Base-by-base conservation (phyloP, 2,797 vertebrate genomes). In the Premnoplex brunnescens region DNA sequence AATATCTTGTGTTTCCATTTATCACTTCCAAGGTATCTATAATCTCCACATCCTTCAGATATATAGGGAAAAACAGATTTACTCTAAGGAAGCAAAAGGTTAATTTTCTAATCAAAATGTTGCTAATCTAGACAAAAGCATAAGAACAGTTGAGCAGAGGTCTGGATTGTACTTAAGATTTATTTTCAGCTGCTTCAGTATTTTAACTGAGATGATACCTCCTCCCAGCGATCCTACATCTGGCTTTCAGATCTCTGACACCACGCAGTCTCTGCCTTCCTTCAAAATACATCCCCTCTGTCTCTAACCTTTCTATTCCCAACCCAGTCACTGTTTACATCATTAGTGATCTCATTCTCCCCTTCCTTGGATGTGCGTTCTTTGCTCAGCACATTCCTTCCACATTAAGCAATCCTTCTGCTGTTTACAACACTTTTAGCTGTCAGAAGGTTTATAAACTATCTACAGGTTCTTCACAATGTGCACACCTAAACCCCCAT, bases 341-440 rank as follows among this genome's bases (percentile, higher is more conserved):
- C 37, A 10, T 41, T 85, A 23, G 49, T 74, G 79, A 86, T 88
- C 69, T 90, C 46, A 56, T 37, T 77, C 73, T 80, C 77, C 79
- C 49, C 52, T 86, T 83, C 72, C 90, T 80, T 67, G 62, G 43
- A 64, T 75, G 56, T 0, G 0, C 2, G 0, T 89, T 85, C 78
- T 75, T 96, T 86, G 76, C 73, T 95, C 88, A 84, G 88, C 79
- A 90, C 79, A 93, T 94, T 90, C 86, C 73, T 95, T 94, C 90
- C 80, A 90, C 41, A 24, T 78, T 78, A 78, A 81, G 64, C 76
- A 94, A 83, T 74, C 48, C 34, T 60, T 75, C 63, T 88, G 69
- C 66, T 84, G 32, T 75, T 90, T 74, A 77, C 67, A 67, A 34
- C 30, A 60, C 67, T 75, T 86, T 49, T 26, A 60, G 30, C 49